phyloP scores from a whole-genome alignment of 1,140 invertebrate species.

The Aethina tumida region DNA sequence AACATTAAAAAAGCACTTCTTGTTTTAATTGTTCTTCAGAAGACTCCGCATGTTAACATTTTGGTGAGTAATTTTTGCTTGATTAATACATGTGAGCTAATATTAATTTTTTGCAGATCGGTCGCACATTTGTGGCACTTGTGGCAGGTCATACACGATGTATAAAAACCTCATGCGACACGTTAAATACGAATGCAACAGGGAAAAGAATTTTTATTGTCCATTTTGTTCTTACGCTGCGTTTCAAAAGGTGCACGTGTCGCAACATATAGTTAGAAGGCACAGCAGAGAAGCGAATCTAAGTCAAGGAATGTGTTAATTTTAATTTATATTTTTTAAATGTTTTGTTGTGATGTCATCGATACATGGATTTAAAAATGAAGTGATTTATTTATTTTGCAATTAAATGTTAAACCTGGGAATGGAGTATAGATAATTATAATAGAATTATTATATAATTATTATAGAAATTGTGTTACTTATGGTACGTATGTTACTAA shows the following conservation, averaged over 20 bases:
- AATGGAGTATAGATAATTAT: no score
- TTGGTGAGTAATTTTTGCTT: neutral
- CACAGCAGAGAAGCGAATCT: slow-evolving; percentile 12
- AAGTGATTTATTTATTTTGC: no score
- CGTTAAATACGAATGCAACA: slow-evolving; percentile 51
- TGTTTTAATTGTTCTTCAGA: slow-evolving; percentile 8
- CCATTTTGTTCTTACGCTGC: slow-evolving; percentile 18
- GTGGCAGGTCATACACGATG: slow-evolving; percentile 45
- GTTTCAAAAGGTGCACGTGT: slow-evolving; percentile 19
- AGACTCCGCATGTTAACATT: neutral
- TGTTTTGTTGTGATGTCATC: no score
- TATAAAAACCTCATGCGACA: slow-evolving; percentile 45
- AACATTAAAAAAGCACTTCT: slow-evolving; percentile 11
- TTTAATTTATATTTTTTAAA: no score
- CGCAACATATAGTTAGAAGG: slow-evolving; percentile 13
- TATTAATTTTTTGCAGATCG: slow-evolving; percentile 3
- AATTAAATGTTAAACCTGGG: no score
- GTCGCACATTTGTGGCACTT: slow-evolving; percentile 23
- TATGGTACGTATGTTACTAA: no score
- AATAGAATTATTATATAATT: no score
- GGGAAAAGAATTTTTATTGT: slow-evolving; percentile 26
- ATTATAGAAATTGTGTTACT: no score
- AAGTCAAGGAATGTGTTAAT: no score
- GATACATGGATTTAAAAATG: no score
- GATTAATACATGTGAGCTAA: slow-evolving; percentile 1